Conservation (phyloP, 2,113 vertebrate genomes). For the Mungos mungo region DNA sequence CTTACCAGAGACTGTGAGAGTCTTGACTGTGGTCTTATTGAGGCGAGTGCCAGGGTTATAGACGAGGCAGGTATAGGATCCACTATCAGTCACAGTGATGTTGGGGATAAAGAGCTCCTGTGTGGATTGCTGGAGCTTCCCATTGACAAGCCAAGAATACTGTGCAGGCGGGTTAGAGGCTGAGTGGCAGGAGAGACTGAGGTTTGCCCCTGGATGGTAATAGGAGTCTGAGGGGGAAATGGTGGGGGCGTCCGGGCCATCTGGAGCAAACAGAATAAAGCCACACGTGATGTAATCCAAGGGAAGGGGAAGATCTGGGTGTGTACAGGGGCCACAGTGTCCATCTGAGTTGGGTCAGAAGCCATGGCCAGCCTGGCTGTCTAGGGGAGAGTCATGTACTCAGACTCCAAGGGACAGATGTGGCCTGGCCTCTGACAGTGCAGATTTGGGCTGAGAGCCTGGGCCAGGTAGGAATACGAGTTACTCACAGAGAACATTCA, state of each 20-base stretch:
- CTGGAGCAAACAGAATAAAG: conserved; percentile 51
- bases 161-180: conserved; percentile 16
- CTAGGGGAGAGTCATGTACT: not conserved
- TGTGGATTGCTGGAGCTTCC: not conserved
- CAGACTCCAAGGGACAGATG: too few species aligned
- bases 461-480: not conserved
- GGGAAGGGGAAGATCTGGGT: not conserved
- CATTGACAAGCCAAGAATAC: conserved; percentile 33
- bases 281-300: not conserved
- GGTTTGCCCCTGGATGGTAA: not conserved
- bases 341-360: not conserved
- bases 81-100: not conserved
- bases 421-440: not conserved
- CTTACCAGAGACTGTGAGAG: not conserved
- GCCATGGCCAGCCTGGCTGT: not conserved
- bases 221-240: not conserved
- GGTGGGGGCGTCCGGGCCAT: conserved; percentile 43
- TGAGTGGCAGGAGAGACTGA: not conserved
- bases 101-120: not conserved
- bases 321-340: not conserved
- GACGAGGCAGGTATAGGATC: not conserved
- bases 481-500: conserved; percentile 69
- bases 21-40: not conserved
- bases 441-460: not conserved
- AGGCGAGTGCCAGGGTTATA: not conserved